Evolutionary conservation across 2,113 vertebrate genomes (phyloP), one percentile per base, ranked within the genome.

Genomic region (Heterotis niloticus): DNA sequence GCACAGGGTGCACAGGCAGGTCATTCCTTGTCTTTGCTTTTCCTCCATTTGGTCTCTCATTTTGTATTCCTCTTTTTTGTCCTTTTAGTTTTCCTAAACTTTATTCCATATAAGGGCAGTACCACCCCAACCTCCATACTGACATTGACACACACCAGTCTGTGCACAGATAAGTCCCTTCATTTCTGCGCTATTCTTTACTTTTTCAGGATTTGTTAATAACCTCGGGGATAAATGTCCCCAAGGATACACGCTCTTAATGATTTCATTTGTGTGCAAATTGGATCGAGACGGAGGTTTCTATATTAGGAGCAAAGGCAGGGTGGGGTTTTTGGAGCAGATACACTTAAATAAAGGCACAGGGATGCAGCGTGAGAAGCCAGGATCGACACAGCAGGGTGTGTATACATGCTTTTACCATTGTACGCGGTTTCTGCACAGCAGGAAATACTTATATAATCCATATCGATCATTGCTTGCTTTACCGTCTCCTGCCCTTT

Each of bases 191-290:
- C 81, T 62, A 26, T 80, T 84, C 82, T 79, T 79, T 90, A 88
- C 87, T 89, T 87, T 88, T 83, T 80, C 77, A 83, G 88, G 90
- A 92, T 92, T 92, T 90, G 88, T 90, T 88, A 86, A 87, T 90
- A 89, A 88, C 90, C 83, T 85, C 28, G 64, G 79, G 88, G 89
- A 84, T 84, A 85, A 87, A 83, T 23, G 78, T 87, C 86, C 87
- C 87, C 26, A 57, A 90, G 89, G 90, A 88, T 71, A 76, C 20
- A 5, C 0, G 79, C 80, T 87, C 88, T 89, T 92, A 91, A 91
- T 89, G 89, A 90, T 92, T 91, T 92, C 83, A 93, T 92, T 91
- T 92, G 91, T 92, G 91, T 93, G 91, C 90, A 93, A 92, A 93
- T 93, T 92, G 86, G 92, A 90, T 91, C 79, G 83, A 88, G 88